These are phyloP conservation scores for Melanogrammus aeglefinus DNA, from an alignment of 2,797 vertebrate genomes.

Conservation along the genomic window DNA sequence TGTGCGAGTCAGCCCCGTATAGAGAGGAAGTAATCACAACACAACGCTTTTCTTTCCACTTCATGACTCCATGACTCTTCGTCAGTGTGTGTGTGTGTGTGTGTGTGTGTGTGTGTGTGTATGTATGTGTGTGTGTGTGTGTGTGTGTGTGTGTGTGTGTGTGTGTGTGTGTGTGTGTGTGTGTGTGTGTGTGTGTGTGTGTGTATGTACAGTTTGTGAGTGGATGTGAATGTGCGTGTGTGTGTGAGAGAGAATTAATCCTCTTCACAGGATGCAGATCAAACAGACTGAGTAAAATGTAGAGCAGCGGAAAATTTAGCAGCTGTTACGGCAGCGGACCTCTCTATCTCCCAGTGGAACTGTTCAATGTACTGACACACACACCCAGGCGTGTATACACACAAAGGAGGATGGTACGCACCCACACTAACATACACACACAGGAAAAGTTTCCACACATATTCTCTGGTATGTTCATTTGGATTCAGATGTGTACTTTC, in stretches of 20 bases:
- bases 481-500: no score
- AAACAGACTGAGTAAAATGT: slow-evolving; percentile 79
- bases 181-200: slow-evolving; percentile 35
- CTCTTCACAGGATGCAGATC: slow-evolving; percentile 74
- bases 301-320: slow-evolving; percentile 77
- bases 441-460: not conserved
- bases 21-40: slow-evolving; percentile 63
- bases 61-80: slow-evolving; percentile 47
- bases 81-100: slow-evolving; percentile 14
- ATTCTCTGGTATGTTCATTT: not conserved
- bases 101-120: slow-evolving; percentile 35
- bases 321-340: slow-evolving; percentile 75
- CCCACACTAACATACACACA: slow-evolving; percentile 5
- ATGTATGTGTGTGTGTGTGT: slow-evolving; percentile 12
- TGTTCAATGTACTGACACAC: slow-evolving; percentile 7
- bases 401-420: not conserved
- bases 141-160: slow-evolving; percentile 37
- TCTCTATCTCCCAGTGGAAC: slow-evolving; percentile 45
- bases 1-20: slow-evolving; percentile 50
- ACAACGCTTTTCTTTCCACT: slow-evolving; percentile 50
- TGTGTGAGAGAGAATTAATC: slow-evolving; percentile 52
- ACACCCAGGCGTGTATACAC: slow-evolving; percentile 7
- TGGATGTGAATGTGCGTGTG: slow-evolving; percentile 11
- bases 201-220: no score
- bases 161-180: slow-evolving; percentile 13